A percentile compares a stretch with the other conserved stretches of the same genome.
phyloP scores from a whole-genome alignment of 1,140 invertebrate species.

The Camponotus floridanus region DNA sequence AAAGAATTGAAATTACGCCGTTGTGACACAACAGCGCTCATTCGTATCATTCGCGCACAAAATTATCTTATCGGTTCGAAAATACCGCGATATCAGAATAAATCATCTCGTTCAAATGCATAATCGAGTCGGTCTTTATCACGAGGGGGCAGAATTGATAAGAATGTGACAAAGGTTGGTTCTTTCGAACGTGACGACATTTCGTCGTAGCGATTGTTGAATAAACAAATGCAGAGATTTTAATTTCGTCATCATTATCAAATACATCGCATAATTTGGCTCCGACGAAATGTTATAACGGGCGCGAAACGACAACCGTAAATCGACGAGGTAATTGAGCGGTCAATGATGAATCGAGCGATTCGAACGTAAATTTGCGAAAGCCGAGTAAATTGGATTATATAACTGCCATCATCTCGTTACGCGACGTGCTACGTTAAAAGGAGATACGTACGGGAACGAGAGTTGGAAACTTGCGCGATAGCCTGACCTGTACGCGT shows the following conservation, averaged over 20 bases:
- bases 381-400: conserved; percentile 79
- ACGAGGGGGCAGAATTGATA: conserved; percentile 58
- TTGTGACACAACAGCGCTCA: neutral
- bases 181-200: neutral
- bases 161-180: conserved; percentile 29
- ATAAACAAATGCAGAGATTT: neutral
- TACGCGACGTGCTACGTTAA: conserved; percentile 69
- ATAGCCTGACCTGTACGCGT: neutral
- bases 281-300: neutral
- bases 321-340: neutral
- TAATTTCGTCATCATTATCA: conserved; percentile 7
- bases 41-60: neutral
- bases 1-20: neutral
- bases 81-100: conserved; percentile 68
- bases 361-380: conserved; percentile 81
- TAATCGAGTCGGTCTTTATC: conserved; percentile 59
- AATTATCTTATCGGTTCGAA: conserved; percentile 69
- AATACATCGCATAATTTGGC: neutral
- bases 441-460: conserved; percentile 24
- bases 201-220: neutral
- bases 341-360: conserved; percentile 35
- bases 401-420: conserved; percentile 76
- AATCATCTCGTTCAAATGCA: conserved; percentile 29
- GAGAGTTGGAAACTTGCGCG: conserved; percentile 1
- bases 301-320: neutral